Conservation (phyloP, 1,140 invertebrate genomes). For the Lordiphosa mommai region DNA sequence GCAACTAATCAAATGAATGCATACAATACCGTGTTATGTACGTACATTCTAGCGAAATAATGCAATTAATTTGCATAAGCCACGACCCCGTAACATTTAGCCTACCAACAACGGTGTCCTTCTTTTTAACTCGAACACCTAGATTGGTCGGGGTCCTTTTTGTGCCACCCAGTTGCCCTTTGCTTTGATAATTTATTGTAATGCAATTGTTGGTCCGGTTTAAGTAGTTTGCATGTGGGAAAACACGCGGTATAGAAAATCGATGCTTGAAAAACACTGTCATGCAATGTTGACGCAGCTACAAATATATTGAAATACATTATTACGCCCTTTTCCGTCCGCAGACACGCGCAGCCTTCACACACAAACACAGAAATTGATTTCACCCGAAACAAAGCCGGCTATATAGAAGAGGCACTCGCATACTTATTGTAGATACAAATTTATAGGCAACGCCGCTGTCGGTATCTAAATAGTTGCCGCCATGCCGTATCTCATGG, state of each 20-base stretch:
- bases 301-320: conserved; percentile 29
- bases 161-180: conserved; percentile 54
- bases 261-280: conserved; percentile 51
- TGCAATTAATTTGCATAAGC: conserved; percentile 66
- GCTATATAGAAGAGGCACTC: conserved; percentile 25
- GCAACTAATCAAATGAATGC: conserved; percentile 59
- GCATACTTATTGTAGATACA: conserved; percentile 8
- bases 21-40: conserved; percentile 14
- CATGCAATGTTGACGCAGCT: conserved; percentile 42
- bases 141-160: conserved; percentile 34
- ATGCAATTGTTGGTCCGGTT: conserved; percentile 55
- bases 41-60: conserved; percentile 45
- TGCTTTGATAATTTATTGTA: conserved; percentile 66
- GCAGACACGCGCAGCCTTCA: conserved; percentile 8
- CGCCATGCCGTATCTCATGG: conserved; percentile 47
- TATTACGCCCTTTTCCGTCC: conserved; percentile 14
- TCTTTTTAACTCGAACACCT: conserved; percentile 25
- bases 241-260: conserved; percentile 43
- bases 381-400: conserved; percentile 61
- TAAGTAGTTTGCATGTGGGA: conserved; percentile 21
- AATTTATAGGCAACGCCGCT: conserved; percentile 6
- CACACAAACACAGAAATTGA: conserved; percentile 61
- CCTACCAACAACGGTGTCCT: conserved; percentile 20
- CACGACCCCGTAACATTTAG: conserved; percentile 47
- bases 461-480: conserved; percentile 6